Conservation (phyloP, 2,888 invertebrate species). For the Parnassius glacialis region DNA sequence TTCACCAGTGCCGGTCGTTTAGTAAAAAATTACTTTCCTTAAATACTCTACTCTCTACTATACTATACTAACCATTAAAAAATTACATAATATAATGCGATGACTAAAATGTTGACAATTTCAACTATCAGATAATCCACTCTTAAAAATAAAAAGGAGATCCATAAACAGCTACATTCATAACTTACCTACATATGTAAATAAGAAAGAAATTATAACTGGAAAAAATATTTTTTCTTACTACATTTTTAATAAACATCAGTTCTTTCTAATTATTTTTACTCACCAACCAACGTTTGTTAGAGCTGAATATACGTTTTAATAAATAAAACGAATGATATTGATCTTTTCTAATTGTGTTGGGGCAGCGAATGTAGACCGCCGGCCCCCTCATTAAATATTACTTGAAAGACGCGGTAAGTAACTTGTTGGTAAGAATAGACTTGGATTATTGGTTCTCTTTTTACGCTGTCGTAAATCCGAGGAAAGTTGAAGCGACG, state of each 20-base stretch:
- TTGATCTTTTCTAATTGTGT: conserved; percentile 74
- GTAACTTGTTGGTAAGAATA: conserved; percentile 56
- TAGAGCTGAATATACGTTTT: conserved; percentile 37
- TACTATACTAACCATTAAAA: no score
- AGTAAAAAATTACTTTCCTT: no score
- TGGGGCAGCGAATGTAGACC: conserved; percentile 55
- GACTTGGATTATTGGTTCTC: conserved; percentile 43
- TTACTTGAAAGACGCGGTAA: conserved; percentile 61
- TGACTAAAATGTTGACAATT: no score
- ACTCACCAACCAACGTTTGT: conserved; percentile 7
- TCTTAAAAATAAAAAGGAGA: no score
- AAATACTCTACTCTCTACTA: no score
- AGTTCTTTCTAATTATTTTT: conserved; percentile 10
- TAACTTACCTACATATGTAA: no score
- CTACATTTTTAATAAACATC: conserved; percentile 14
- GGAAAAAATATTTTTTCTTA: background rate
- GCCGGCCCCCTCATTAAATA: conserved; percentile 67
- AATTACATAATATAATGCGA: no score
- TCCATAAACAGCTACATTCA: no score
- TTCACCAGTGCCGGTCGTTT: no score
- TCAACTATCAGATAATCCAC: no score
- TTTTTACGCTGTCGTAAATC: conserved; percentile 42
- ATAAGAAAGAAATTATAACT: no score
- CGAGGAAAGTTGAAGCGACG: conserved; percentile 32
- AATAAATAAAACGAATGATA: conserved; percentile 60